Conservation (phyloP, 2,797 vertebrate species). For the Tapirus indicus region DNA sequence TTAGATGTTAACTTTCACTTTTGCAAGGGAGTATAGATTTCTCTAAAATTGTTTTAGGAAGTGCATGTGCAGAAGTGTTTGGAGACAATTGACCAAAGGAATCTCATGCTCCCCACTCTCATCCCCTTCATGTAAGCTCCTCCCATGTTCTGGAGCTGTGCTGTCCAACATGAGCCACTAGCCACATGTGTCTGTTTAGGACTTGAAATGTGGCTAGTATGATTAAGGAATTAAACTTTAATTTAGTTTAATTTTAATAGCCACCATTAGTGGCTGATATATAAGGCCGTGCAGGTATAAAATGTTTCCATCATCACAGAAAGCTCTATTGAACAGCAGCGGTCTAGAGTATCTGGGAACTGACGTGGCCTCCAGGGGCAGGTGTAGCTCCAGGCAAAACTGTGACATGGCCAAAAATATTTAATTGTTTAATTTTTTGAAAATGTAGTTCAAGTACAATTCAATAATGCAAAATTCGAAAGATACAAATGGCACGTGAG, state of each 20-base stretch:
- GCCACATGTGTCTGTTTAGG: neutral
- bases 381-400: neutral
- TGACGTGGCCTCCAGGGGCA: too few relatives aligned
- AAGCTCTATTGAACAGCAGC: neutral
- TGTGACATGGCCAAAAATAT: neutral
- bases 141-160: neutral
- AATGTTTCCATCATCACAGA: neutral
- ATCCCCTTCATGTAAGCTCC: neutral
- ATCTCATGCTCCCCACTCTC: neutral
- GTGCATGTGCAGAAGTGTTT: neutral
- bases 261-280: neutral
- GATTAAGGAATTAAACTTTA: neutral
- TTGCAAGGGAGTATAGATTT: neutral
- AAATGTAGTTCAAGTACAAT: neutral
- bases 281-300: neutral
- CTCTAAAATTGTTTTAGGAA: slow-evolving; percentile 44
- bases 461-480: slow-evolving; percentile 41
- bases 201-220: neutral
- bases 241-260: neutral
- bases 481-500: neutral
- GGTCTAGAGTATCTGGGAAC: neutral
- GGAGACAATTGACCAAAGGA: neutral
- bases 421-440: neutral
- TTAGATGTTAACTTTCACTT: slow-evolving; percentile 42
- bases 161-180: neutral